Conservation (phyloP, 2,797 vertebrate genomes). For the Pseudopleuronectes americanus region DNA sequence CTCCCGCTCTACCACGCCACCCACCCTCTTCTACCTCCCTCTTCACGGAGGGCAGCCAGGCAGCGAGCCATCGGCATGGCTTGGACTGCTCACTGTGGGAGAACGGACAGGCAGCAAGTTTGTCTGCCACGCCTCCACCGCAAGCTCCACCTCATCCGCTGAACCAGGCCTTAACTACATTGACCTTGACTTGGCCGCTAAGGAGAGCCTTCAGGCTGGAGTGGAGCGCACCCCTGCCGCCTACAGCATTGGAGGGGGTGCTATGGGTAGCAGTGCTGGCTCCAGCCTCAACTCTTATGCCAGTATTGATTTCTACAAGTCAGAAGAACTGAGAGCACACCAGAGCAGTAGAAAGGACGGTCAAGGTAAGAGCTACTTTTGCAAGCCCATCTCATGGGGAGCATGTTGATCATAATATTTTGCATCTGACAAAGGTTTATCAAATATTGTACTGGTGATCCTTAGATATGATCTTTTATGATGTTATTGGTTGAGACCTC, state of each 20-base stretch:
- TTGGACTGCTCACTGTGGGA: constrained; percentile 81
- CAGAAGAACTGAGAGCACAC: constrained; percentile 81
- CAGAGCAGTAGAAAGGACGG: constrained; percentile 81
- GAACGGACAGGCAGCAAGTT: constrained; percentile 66
- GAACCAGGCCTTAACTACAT: constrained; percentile 88
- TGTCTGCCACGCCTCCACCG: constrained; percentile 67
- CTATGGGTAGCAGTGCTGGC: constrained; percentile 65
- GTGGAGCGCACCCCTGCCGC: constrained; percentile 73
- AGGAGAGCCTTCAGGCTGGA: constrained; percentile 74
- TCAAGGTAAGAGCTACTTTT: constrained; percentile 72
- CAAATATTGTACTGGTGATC: background rate
- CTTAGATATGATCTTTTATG: background rate
- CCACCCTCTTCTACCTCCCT: constrained; percentile 76
- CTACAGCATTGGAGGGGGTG: constrained; percentile 72
- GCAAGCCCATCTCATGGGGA: constrained; percentile 4
- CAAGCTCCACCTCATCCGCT: constrained; percentile 75
- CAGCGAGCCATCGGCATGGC: constrained; percentile 69
- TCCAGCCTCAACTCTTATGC: constrained; percentile 83
- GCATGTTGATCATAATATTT: background rate
- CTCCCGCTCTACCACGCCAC: constrained; percentile 67
- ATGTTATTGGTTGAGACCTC: background rate
- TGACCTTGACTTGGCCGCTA: constrained; percentile 85
- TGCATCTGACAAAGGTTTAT: background rate
- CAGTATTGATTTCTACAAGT: constrained; percentile 89
- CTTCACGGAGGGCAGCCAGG: constrained; percentile 76